phyloP scores from a whole-genome alignment of 2,888 invertebrate genomes.

The Caenorhabditis uteleia region DNA sequence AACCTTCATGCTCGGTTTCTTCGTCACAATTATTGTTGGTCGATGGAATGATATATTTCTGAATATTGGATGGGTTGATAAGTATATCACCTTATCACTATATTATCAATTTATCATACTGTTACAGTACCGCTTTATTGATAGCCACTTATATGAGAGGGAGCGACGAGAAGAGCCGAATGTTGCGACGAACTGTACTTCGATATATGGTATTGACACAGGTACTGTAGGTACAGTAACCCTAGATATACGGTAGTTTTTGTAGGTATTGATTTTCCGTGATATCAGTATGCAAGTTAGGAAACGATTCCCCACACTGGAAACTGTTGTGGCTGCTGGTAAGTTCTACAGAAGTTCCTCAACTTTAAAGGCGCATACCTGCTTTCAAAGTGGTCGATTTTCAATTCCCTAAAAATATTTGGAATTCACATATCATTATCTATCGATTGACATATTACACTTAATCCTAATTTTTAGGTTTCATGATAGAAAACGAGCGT shows the following conservation, averaged over 20 bases:
- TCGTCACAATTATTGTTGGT: conserved; percentile 53
- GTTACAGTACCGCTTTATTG: conserved; percentile 50
- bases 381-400: too few species aligned
- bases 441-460: too few species aligned
- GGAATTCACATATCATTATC: too few species aligned
- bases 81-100: conserved; percentile 17
- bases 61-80: conserved; percentile 57
- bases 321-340: conserved; percentile 51
- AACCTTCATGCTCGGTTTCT: conserved; percentile 54
- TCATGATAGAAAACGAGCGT: conserved; percentile 46
- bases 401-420: too few species aligned
- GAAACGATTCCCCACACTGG: conserved; percentile 46
- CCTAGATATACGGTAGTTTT: conserved; percentile 42
- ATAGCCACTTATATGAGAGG: conserved; percentile 58
- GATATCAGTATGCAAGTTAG: conserved; percentile 53
- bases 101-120: background rate
- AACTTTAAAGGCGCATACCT: too few species aligned
- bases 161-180: conserved; percentile 53
- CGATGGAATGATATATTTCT: conserved; percentile 55
- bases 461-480: conserved; percentile 30
- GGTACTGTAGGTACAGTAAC: too few species aligned
- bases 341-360: too few species aligned
- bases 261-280: conserved; percentile 49
- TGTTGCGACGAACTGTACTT: conserved; percentile 54
- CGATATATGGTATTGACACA: conserved; percentile 64